Percentiles rank a stretch among this genome's conserved stretches.
These are phyloP conservation scores for Vulpes ferrilata DNA, from an alignment of 2,113 vertebrate species.

Conservation along the genomic window DNA sequence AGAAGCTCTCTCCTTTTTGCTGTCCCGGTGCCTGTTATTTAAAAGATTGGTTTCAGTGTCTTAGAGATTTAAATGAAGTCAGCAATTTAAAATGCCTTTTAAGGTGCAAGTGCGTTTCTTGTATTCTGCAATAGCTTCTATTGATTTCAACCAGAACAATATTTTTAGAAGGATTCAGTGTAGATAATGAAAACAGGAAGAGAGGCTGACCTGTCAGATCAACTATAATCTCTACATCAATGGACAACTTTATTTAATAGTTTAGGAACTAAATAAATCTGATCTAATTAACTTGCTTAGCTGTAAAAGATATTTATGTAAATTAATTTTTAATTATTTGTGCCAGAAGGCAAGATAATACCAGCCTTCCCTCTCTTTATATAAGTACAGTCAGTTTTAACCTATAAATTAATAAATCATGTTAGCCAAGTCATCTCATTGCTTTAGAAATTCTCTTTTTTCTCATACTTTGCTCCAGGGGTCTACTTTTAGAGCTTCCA, in stretches of 20 bases:
- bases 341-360: slow-evolving; percentile 48
- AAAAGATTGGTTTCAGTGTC: neutral
- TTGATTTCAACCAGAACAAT: slow-evolving; percentile 77
- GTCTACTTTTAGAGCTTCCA: neutral
- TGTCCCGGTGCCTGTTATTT: neutral
- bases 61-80: neutral
- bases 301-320: slow-evolving; percentile 79
- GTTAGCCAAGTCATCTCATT: neutral
- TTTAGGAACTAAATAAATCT: slow-evolving; percentile 76
- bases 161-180: slow-evolving; percentile 69
- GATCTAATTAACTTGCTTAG: slow-evolving; percentile 80
- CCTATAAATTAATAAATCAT: slow-evolving; percentile 3
- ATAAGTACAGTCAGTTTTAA: neutral
- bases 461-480: neutral
- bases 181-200: slow-evolving; percentile 68
- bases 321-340: slow-evolving; percentile 77
- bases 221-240: slow-evolving; percentile 81
- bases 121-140: slow-evolving; percentile 61
- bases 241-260: slow-evolving; percentile 80
- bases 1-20: neutral
- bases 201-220: slow-evolving; percentile 57
- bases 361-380: neutral
- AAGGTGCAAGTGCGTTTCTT: slow-evolving; percentile 23
- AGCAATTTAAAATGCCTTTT: slow-evolving; percentile 1
- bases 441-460: neutral